Evolutionary conservation across 2,888 invertebrate genomes (phyloP), one percentile per base, ranked within the genome.

Genomic region (Merodon equestris): DNA sequence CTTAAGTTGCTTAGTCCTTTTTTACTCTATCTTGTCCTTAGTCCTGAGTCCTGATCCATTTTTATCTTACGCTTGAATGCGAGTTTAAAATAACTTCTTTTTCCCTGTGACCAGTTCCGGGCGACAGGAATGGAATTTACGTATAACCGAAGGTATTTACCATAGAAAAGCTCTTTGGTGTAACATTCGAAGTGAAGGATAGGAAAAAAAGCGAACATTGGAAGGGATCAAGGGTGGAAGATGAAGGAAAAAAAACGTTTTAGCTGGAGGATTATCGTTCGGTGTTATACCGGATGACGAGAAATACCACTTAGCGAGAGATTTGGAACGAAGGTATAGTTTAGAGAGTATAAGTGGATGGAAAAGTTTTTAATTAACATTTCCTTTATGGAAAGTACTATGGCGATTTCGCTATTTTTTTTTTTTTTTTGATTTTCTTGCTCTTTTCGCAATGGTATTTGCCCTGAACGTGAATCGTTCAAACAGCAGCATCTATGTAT

Each of bases 271-370:
- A 79, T 79, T 79, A 79, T 74, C 79, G 68, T 70, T 68, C 64
- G 74, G 79, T 79, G 79, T 79, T 79, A 79, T 79, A 74, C 79
- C 74, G 79, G 79, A 79, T 79, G 79, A 79, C 79, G 79, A 79
- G 79, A 56, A 79, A 79, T 79, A 74, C 79, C 79, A 79, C 79
- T 79, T 79, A 79, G 79, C 79, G 68, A 70, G 79, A 74, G 79
- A 79, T 79, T 79, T 79, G 60, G 47, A 74, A 5, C 56, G 79
- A 74, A 74, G 74, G 79, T 79, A 79, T 79, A 79, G 79, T 74
- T 76, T 63, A 53, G 40, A 40, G 18, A 45, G 73, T 53, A 70
- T 79, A 74, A 79, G 64, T 74, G 68, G 58, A 79, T 60, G 79
- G 68, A 74, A 74, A 79, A 79, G 79, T 79, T 79, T 79, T 79